These are phyloP conservation scores for Salvelinus namaycush DNA, from an alignment of 2,113 vertebrate genomes.

Conservation along the genomic window DNA sequence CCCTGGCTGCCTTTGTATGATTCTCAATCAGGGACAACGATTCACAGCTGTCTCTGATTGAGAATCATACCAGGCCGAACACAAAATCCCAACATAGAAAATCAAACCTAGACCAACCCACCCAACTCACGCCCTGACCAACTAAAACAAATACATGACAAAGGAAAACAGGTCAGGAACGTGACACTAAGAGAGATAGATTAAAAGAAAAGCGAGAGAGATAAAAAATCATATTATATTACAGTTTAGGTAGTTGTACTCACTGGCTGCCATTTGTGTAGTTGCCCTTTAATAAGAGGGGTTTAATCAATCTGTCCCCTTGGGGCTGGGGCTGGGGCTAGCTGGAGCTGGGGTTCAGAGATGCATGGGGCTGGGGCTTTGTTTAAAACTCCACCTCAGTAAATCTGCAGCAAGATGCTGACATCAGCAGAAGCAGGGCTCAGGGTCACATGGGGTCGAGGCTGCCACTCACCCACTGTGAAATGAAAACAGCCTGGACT, in stretches of 20 bases:
- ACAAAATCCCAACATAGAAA: too few relatives aligned
- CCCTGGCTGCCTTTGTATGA: too few relatives aligned
- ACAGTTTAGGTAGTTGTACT: not conserved
- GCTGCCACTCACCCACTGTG: conserved; percentile 12
- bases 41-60: too few relatives aligned
- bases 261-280: conserved; percentile 23
- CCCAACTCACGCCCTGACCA: too few relatives aligned
- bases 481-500: conserved; percentile 58
- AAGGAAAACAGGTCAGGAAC: too few relatives aligned
- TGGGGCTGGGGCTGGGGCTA: conserved; percentile 54
- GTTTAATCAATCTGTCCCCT: conserved; percentile 41
- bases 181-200: conserved; percentile 7
- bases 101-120: too few relatives aligned
- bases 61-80: too few relatives aligned
- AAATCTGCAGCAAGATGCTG: too few relatives aligned
- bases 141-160: too few relatives aligned
- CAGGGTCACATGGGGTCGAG: not conserved
- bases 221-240: not conserved
- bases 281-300: conserved; percentile 63
- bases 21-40: too few relatives aligned
- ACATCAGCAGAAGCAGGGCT: not conserved
- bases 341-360: not conserved
- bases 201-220: not conserved
- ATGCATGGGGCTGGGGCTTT: not conserved
- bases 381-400: too few relatives aligned